phyloP scores from a whole-genome alignment of 2,888 invertebrate genomes.

The Trachelus stipa region DNA sequence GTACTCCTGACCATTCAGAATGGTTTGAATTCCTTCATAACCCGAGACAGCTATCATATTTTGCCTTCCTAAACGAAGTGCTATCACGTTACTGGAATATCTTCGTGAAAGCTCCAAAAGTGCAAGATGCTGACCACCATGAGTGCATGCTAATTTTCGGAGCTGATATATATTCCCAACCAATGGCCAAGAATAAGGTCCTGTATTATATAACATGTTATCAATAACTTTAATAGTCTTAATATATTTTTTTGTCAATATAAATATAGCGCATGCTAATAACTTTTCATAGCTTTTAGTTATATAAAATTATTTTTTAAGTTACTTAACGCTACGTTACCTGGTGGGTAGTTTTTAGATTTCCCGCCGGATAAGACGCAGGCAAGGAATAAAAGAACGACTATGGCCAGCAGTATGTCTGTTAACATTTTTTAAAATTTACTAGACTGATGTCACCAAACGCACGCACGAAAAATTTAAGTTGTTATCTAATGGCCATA shows the following conservation, averaged over 20 bases:
- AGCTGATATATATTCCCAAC: conserved; percentile 49
- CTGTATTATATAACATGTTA: conserved; percentile 28
- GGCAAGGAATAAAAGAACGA: conserved; percentile 3
- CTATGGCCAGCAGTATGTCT: conserved; percentile 2
- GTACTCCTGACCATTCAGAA: conserved; percentile 72
- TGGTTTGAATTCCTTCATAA: conserved; percentile 68
- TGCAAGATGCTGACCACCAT: conserved; percentile 52
- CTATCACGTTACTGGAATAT: conserved; percentile 50
- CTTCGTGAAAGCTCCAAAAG: conserved; percentile 46
- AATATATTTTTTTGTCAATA: neutral
- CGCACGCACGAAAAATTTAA: neutral
- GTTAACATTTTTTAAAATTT: neutral
- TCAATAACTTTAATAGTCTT: neutral
- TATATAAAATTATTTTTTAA: neutral
- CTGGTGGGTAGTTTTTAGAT: conserved; percentile 16
- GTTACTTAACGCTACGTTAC: conserved; percentile 2
- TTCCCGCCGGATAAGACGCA: neutral
- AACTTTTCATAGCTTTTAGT: neutral
- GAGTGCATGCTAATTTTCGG: conserved; percentile 35
- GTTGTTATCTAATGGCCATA: neutral
- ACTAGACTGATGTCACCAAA: neutral
- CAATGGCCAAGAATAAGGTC: conserved; percentile 59
- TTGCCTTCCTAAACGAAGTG: conserved; percentile 42
- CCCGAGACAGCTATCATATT: conserved; percentile 70
- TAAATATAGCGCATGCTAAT: neutral